These are phyloP conservation scores for Coluber constrictor DNA, from an alignment of 2,797 vertebrate genomes.

Conservation along the genomic window DNA sequence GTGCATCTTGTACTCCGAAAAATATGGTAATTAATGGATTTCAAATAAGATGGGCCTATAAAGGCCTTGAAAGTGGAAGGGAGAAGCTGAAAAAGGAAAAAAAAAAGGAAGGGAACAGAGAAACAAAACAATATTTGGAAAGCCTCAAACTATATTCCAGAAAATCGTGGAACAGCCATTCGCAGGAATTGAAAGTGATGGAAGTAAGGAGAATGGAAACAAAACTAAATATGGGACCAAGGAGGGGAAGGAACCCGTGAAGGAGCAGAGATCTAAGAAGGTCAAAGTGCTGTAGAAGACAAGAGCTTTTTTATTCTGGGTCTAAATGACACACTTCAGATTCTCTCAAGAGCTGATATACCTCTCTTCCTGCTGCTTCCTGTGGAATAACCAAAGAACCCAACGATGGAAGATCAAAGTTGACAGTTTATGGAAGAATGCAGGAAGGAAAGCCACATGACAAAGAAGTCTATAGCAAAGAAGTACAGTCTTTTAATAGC, in stretches of 20 bases:
- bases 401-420: background rate
- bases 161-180: background rate
- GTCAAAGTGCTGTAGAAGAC: background rate
- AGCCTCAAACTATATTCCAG: background rate
- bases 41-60: background rate
- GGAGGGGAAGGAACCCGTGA: background rate
- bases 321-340: background rate
- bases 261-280: background rate
- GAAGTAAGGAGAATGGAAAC: background rate
- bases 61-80: too few relatives aligned
- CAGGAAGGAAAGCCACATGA: background rate
- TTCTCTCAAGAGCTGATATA: background rate
- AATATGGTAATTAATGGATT: background rate
- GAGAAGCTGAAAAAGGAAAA: background rate
- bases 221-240: constrained; percentile 2
- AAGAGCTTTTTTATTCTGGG: background rate
- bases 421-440: background rate
- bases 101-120: background rate
- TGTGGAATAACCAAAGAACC: background rate
- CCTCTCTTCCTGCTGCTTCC: background rate
- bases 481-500: background rate
- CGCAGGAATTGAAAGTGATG: background rate
- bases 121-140: background rate
- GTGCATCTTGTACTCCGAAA: too few relatives aligned
- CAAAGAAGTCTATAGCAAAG: background rate